These are phyloP conservation scores for Archaeoteleia sp. DNA, from an alignment of 2,888 invertebrate species.

Conservation along the genomic window DNA sequence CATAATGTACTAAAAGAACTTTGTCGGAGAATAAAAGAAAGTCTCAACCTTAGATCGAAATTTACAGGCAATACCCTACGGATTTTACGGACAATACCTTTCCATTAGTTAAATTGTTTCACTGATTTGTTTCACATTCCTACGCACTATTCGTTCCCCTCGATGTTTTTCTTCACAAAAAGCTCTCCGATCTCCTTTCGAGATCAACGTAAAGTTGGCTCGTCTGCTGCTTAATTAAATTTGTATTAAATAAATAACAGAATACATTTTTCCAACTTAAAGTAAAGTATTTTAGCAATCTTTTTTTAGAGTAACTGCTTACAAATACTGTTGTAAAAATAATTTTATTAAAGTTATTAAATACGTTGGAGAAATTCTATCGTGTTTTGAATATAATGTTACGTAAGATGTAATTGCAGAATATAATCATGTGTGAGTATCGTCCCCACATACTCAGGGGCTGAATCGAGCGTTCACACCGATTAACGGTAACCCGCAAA, in stretches of 20 bases:
- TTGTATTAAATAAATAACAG: too few species aligned
- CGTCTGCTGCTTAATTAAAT: too few species aligned
- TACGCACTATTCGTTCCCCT: slow-evolving; percentile 25
- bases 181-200: slow-evolving; percentile 14
- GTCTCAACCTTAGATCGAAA: slow-evolving; percentile 21
- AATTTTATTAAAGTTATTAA: too few species aligned
- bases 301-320: too few species aligned
- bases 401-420: slow-evolving; percentile 30
- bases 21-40: slow-evolving; percentile 13
- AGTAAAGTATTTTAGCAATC: too few species aligned
- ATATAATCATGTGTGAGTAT: slow-evolving; percentile 36
- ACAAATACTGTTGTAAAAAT: too few species aligned
- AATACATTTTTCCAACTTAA: too few species aligned
- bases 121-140: slow-evolving; percentile 59
- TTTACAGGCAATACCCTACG: slow-evolving; percentile 24
- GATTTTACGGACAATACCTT: slow-evolving; percentile 60
- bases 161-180: slow-evolving; percentile 26
- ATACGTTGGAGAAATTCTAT: too few species aligned
- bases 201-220: too few species aligned
- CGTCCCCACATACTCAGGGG: slow-evolving; percentile 38
- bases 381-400: neutral
- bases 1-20: neutral
- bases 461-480: slow-evolving; percentile 57
- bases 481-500: slow-evolving; percentile 61
- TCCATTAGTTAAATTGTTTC: slow-evolving; percentile 74